These are phyloP conservation scores for Cetonia aurata DNA, from an alignment of 2,888 invertebrate genomes.

Conservation along the genomic window DNA sequence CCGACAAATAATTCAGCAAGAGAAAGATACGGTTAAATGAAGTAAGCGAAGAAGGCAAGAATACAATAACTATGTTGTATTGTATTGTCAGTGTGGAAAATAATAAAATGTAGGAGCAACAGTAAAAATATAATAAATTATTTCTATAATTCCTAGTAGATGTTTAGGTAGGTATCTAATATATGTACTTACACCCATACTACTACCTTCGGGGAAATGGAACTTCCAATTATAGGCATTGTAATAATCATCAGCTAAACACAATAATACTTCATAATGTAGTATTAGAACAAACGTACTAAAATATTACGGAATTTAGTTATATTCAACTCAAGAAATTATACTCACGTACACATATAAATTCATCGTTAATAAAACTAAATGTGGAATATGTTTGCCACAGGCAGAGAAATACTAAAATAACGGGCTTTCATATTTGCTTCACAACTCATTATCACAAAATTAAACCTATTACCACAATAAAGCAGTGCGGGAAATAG, in stretches of 20 bases:
- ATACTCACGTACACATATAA: neutral
- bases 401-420: neutral
- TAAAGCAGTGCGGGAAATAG: neutral
- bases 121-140: neutral
- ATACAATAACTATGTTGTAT: no score
- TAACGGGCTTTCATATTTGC: neutral
- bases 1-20: no score
- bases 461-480: constrained; percentile 4
- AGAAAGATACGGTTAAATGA: no score
- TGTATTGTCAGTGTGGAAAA: no score
- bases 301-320: neutral
- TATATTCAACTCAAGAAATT: neutral
- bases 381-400: no score
- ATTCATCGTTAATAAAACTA: neutral
- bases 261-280: neutral
- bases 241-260: constrained; percentile 18
- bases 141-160: neutral
- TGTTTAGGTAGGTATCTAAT: neutral
- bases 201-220: constrained; percentile 41
- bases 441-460: neutral
- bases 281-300: neutral
- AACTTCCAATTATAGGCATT: constrained; percentile 39
- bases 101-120: neutral
- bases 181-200: constrained; percentile 41
- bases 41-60: no score